Evolutionary conservation across 2,888 invertebrate genomes (phyloP), one percentile per base, ranked within the genome.

Genomic region (Stenichneumon culpator): DNA sequence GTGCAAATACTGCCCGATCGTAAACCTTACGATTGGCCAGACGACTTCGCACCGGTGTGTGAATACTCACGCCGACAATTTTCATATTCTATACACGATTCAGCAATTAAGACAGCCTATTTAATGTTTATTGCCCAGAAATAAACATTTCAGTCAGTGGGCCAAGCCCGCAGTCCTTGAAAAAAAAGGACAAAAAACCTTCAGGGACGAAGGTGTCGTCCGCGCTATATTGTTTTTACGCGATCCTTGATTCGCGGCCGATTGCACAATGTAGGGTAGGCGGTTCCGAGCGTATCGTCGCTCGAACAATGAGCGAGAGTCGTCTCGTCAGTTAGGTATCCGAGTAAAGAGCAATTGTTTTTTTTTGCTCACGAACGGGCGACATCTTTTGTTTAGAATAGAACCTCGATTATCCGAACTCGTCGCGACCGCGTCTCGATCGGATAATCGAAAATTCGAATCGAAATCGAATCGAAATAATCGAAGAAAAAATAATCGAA

Each of bases 1-100:
- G 16, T n/a, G 44, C 11, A 44, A 44, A 9, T 2, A 44, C 9
- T 0, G 50, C 7, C 7, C 36, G 74, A 63, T 74, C 74, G 65
- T 32, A 47, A 63, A 65, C 63, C 65, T 50, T 32, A 44, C 14
- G 7, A 60, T 32, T 14, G 32, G 50, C 36, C 63, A 65, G 63
- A 74, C 50, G 32, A 36, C 16, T 57, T 39, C 72, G 11, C 28
- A 16, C 44, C 19, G 47, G 52, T 39, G n/a, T 28, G 25, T 11
- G 28, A 60, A 57, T 36, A 36, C 16, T 3, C 3, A 44, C 2
- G 44, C 44, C 2, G 4, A 3, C 0, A 44, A 14, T 44, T 44
- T 44, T 44, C 4, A 4, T 44, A 44, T 16, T 14, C 44, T 11
- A 3, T 5, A 44, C 44, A 44, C 44, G 44, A 44, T 44, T 44